Evolutionary conservation across 2,113 vertebrate species (phyloP).

Genomic region (Symphodus melops): DNA sequence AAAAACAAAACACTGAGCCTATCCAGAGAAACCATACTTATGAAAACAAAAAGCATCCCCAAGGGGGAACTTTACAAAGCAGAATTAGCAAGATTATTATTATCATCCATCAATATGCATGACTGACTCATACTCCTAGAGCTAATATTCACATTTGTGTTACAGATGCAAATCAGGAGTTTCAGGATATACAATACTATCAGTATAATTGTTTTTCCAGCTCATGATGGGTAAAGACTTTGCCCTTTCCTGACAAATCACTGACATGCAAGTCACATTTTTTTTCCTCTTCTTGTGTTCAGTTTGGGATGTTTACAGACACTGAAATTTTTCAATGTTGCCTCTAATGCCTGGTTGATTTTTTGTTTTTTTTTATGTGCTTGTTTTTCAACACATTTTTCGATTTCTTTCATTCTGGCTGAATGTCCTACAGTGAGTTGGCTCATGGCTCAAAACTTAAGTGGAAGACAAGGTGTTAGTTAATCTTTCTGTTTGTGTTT

Average conservation of each 20-base stretch:
- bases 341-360: not conserved
- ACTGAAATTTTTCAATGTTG: conserved; percentile 31
- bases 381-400: not conserved
- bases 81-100: conserved; percentile 60
- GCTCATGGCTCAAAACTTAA: not conserved
- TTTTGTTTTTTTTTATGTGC: conserved; percentile 1
- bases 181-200: not conserved
- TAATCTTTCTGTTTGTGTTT: not conserved
- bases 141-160: conserved; percentile 42
- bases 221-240: not conserved
- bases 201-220: conserved; percentile 17
- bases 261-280: not conserved
- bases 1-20: conserved; percentile 37
- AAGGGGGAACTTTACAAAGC: conserved; percentile 31
- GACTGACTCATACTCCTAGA: conserved; percentile 39
- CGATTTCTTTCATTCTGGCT: not conserved
- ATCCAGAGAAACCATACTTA: conserved; percentile 21
- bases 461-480: not conserved
- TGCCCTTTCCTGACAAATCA: not conserved
- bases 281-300: conserved; percentile 1
- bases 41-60: conserved; percentile 46
- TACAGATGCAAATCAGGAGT: conserved; percentile 25
- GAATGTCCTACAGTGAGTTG: not conserved
- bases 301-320: conserved; percentile 7
- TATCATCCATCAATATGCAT: conserved; percentile 58